Conservation (phyloP, 2,113 vertebrate species). For the Myotis lucifugus region DNA sequence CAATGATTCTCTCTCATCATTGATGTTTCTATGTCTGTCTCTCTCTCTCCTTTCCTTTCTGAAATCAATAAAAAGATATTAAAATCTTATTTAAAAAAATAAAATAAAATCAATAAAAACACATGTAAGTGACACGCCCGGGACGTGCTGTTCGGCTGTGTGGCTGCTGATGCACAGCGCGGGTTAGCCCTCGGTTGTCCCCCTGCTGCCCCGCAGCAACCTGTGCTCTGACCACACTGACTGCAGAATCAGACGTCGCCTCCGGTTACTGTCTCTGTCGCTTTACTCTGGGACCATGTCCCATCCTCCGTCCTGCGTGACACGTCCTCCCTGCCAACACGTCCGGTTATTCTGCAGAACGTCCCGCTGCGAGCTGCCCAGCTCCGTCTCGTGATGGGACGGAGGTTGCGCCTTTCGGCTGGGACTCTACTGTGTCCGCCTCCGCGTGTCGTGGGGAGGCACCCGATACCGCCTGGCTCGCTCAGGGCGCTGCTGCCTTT, state of each 20-base stretch:
- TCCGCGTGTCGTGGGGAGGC: rapidly evolving
- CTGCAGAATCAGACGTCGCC: rapidly evolving
- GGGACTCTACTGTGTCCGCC: rapidly evolving
- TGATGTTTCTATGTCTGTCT: too few species aligned
- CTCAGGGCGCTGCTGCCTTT: rapidly evolving
- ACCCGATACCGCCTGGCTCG: rapidly evolving
- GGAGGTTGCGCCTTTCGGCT: rapidly evolving
- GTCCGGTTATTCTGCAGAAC: rapidly evolving
- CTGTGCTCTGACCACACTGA: rapidly evolving
- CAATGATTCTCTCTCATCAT: too few species aligned
- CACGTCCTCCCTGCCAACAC: rapidly evolving
- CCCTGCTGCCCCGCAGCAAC: rapidly evolving
- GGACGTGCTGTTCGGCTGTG: rapidly evolving
- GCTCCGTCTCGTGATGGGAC: rapidly evolving
- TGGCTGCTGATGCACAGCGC: rapidly evolving
- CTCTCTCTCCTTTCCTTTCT: too few species aligned
- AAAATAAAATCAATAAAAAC: not conserved
- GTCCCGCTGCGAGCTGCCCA: not conserved
- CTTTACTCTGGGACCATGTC: not conserved
- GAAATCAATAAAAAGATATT: too few species aligned
- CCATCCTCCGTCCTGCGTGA: rapidly evolving
- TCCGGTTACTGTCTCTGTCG: rapidly evolving
- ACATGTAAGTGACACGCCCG: rapidly evolving
- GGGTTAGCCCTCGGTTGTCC: rapidly evolving
- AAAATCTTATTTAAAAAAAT: too few species aligned